phyloP scores from a whole-genome alignment of 2,113 vertebrate genomes.

The Phrynosoma platyrhinos region DNA sequence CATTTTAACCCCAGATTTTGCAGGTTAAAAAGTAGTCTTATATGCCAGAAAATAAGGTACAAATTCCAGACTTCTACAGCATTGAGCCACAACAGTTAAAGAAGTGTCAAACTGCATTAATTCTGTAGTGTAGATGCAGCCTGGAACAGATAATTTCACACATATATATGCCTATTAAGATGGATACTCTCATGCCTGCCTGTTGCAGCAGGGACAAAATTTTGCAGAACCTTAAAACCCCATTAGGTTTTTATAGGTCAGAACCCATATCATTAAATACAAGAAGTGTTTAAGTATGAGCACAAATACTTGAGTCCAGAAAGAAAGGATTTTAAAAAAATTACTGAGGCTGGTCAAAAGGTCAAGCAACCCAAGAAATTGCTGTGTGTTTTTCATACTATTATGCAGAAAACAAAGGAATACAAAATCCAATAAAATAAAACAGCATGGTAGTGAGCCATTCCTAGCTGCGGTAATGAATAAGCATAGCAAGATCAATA shows the following conservation, averaged over 20 bases:
- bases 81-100: too few species aligned
- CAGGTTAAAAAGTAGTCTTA: too few species aligned
- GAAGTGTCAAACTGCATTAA: too few species aligned
- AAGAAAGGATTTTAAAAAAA: background rate
- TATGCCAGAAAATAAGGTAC: too few species aligned
- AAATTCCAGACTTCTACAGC: too few species aligned
- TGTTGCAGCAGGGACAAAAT: background rate
- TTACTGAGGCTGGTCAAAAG: background rate
- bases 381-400: background rate
- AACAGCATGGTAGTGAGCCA: background rate
- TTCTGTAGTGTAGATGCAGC: too few species aligned
- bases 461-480: background rate
- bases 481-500: conserved; percentile 6
- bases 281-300: background rate
- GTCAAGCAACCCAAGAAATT: background rate
- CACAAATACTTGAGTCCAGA: background rate
- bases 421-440: background rate
- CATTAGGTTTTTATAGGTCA: too few species aligned
- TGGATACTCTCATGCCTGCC: background rate
- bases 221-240: background rate
- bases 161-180: background rate
- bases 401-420: background rate
- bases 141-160: background rate
- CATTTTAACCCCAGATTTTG: too few species aligned
- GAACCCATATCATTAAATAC: background rate